Evolutionary conservation across 2,113 vertebrate species (phyloP), one percentile per base, ranked within the genome.

Genomic region (Bombycilla garrulus): DNA sequence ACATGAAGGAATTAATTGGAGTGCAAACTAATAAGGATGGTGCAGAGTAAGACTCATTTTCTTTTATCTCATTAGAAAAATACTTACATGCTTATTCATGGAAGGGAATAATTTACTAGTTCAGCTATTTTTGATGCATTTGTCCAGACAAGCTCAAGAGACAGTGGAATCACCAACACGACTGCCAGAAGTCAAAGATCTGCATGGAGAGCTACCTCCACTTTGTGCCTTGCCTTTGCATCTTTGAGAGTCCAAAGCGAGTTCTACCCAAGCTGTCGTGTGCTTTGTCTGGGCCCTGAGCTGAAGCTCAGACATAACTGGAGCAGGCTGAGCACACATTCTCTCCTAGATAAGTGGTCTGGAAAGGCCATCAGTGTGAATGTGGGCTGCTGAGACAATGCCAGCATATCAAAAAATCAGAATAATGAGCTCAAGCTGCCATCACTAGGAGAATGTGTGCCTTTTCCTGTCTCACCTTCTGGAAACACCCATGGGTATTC

Each of bases 341-440:
- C 64, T 86, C 50, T 66, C 74, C 62, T 21, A 51, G 71, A 73
- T 57, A 90, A 80, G 86, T 7, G n/a, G 60, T 64, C 85, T 94
- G 92, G 79, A 86, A 95, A 93, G 66, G 65, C 79, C 72, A 67
- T 58, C 74, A 93, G 88, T 60, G 60, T 29, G 47, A 95, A 91
- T 92, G 60, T 26, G 40, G 76, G 47, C 85, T 70, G 40, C 25
- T 94, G 94, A 97, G 85, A 92, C 94, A 90, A 88, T 78, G 86
- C 88, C 69, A 57, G 74, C 50, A 1, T 95, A 95, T 83, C 96
- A 86, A 31, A 56, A 25, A 86, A 92, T 90, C 94, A 80, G 71
- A 58, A 36, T 89, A 94, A 97, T 38, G 93, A 96, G 81, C 77
- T 90, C 88, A 94, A 90, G 87, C 67, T 96, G 79, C 91, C 6